Base-by-base conservation (phyloP, 2,888 invertebrate species). In the Electrophaes corylata region DNA sequence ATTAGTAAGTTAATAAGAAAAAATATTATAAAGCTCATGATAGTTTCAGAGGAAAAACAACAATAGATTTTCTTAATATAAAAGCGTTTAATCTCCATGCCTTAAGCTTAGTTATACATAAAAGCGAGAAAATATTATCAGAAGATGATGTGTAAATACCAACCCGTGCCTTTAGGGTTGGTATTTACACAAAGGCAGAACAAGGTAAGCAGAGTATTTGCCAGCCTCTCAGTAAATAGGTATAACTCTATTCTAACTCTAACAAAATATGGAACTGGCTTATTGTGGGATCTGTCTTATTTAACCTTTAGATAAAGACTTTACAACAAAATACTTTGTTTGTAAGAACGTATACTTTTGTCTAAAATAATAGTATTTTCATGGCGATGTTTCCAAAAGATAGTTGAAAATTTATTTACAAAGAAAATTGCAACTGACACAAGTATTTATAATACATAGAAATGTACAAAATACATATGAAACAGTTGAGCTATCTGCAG, bases 211-310 rank as follows among this genome's bases (percentile, higher is more conserved):
- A 51, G 23, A 40, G 40, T 46, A 45, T 44, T 45, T 56, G 20
- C 45, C 23, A 44, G 40, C 20, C 56, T 26, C 56, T 50, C 40
- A 14, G 49, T 50, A 56, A 45, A 50, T 46, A 46, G 33, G 31
- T 53, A 41, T 51, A 46, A 41, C 53, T 53, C 46, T 16, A 46
- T 40, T 40, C 50, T 51, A 33, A 14, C 39, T 46, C 23, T 40
- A 41, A 57, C 50, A 46, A 57, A 57, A n/a, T n/a, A n/a, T 57
- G 50, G 45, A 50, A 41, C 33, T 41, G 33, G 26, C 57, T 57
- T 57, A 46, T 11, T 46, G 19, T 5, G 19, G 23, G 35, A 47
- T 47, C 23, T 47, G 23, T 35, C 37, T 37, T 37, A 20, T 12
- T 37, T 10, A 47, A 12, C 29, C 14, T 29, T 29, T 29, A 29